Evolutionary conservation across 2,797 vertebrate genomes (phyloP).

Genomic region (Fringilla coelebs): DNA sequence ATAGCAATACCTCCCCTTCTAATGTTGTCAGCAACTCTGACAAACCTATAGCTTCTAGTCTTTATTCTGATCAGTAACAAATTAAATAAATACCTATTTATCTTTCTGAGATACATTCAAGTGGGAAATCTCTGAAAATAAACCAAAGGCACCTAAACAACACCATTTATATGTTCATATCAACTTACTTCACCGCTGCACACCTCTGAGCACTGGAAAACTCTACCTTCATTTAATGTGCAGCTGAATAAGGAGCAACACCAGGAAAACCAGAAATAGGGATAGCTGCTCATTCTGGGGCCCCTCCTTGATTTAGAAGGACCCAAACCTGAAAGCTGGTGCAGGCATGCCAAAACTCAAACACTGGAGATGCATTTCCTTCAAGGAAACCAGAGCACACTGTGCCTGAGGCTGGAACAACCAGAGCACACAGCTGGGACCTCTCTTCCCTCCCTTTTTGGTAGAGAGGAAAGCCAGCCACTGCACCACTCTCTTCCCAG

Average conservation of each 20-base stretch:
- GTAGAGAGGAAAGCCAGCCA: neutral
- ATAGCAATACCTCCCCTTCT: neutral
- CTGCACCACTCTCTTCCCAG: too few species aligned
- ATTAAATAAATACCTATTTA: neutral
- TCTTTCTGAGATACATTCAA: neutral
- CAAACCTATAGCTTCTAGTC: neutral
- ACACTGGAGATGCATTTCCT: fast-evolving
- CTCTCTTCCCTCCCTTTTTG: neutral
- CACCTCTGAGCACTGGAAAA: neutral
- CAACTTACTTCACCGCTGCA: fast-evolving
- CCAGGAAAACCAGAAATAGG: neutral
- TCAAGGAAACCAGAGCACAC: neutral
- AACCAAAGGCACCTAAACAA: neutral
- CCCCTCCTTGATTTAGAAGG: neutral
- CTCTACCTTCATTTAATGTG: neutral
- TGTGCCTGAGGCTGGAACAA: fast-evolving
- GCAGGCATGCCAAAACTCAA: neutral
- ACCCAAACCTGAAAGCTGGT: neutral
- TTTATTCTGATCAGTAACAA: neutral
- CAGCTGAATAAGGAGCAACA: neutral
- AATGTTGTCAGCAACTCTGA: neutral
- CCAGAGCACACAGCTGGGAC: fast-evolving
- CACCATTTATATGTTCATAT: neutral
- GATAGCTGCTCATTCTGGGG: neutral
- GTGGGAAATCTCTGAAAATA: neutral